phyloP scores from a whole-genome alignment of 2,888 invertebrate genomes.

The Teleiodes luculella region DNA sequence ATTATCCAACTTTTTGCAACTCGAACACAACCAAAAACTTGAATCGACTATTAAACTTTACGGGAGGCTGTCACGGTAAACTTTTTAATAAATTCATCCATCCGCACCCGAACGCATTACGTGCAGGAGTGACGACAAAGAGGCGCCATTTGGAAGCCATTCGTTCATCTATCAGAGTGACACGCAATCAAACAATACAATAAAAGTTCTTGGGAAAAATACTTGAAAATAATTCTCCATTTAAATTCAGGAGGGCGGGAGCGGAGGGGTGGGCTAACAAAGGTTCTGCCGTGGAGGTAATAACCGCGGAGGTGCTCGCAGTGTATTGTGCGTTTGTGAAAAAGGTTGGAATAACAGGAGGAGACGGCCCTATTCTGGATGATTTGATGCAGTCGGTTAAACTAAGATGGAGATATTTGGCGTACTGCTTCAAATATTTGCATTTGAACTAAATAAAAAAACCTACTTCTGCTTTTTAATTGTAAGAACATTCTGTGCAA shows the following conservation, averaged over 20 bases:
- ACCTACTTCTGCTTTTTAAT: no score
- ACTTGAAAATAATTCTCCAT: slow-evolving; percentile 77
- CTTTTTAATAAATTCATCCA: slow-evolving; percentile 72
- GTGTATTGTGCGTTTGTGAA: slow-evolving; percentile 53
- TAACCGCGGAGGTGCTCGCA: slow-evolving; percentile 58
- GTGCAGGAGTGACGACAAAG: slow-evolving; percentile 57
- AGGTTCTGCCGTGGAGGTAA: slow-evolving; percentile 55
- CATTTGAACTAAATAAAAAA: no score
- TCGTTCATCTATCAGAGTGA: slow-evolving; percentile 75
- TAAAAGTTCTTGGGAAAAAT: slow-evolving; percentile 76
- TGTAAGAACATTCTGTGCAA: no score
- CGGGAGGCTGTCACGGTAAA: slow-evolving; percentile 46
- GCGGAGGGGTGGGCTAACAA: slow-evolving; percentile 47
- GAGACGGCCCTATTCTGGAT: slow-evolving; percentile 35
- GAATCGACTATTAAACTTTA: slow-evolving; percentile 61
- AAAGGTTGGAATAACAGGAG: slow-evolving; percentile 53
- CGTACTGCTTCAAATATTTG: no score
- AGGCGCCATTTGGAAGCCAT: slow-evolving; percentile 63
- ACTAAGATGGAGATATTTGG: no score
- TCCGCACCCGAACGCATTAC: slow-evolving; percentile 57
- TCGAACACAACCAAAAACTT: slow-evolving; percentile 42
- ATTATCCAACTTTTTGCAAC: slow-evolving; percentile 50
- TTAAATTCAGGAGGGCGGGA: slow-evolving; percentile 72
- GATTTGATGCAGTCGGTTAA: neutral
- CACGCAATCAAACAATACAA: slow-evolving; percentile 79